Base-by-base conservation (phyloP, 2,888 invertebrate species). In the Drosophila infuscata region DNA sequence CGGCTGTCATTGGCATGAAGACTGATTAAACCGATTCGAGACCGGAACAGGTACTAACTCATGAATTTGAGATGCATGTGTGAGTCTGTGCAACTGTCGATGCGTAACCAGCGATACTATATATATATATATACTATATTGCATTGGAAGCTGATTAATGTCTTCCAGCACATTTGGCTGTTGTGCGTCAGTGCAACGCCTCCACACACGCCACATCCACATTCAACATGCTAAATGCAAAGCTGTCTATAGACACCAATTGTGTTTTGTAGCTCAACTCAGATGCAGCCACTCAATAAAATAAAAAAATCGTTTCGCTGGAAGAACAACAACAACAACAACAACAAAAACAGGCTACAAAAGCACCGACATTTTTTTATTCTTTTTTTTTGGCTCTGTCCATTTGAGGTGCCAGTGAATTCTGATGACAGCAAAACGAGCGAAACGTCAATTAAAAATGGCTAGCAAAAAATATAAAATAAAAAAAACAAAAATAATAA, bases 401-500 rank as follows among this genome's bases (percentile, higher is more conserved):
- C 78, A 78, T 78, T 81, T 77, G 66, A 78, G 82, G 78, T 77
- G 78, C 67, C 54, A 72, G 62, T 8, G 70, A 65, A 68, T 78
- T 72, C 75, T 64, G 87, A 89, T 84, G 88, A 81, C 88, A 87
- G 79, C 41, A 76, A 89, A 89, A 73, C 79, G 80, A 78, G 89
- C 72, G 82, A 46, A 72, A 76, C 91, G 87, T 82, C 87, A 87
- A 87, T 87, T 87, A 87, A 87, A 57, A 57, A 38, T 46, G 46
- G 46, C 46, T 11, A 49, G 11, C 29, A 86, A 70, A 59, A 61
- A 70, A 71, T 69, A 54, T 15, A n/a, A 74, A 65, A 58, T 29
- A 63, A 53, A 41, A 20, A 41, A 38, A n/a, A 36, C 9, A 4
- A 25, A 25, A 25, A 25, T 48, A 25, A 51, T 35, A 36, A 33